phyloP scores from a whole-genome alignment of 2,797 vertebrate species.

The Enteromius radiatus region DNA sequence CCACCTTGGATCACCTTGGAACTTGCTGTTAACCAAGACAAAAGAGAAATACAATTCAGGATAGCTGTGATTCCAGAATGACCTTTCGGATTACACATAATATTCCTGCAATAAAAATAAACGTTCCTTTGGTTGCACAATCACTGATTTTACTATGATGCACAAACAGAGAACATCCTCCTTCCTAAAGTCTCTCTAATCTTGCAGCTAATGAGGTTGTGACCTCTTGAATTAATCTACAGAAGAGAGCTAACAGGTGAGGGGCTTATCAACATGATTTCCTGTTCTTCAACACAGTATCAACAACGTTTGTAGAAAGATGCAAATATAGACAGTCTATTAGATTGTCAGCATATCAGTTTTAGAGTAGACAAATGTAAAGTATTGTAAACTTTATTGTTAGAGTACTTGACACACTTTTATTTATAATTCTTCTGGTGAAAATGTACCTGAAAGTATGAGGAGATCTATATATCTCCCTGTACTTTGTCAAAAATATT shows the following conservation, averaged over 20 bases:
- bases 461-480: neutral
- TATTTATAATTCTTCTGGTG: neutral
- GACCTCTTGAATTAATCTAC: constrained; percentile 69
- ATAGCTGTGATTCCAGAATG: neutral
- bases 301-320: constrained; percentile 11
- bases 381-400: neutral
- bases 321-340: neutral
- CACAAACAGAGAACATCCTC: constrained; percentile 69
- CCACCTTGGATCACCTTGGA: neutral
- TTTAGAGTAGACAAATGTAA: neutral
- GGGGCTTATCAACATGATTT: constrained; percentile 49
- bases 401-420: neutral
- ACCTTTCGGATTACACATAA: neutral
- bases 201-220: constrained; percentile 72
- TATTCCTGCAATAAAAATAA: neutral
- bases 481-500: neutral
- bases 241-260: constrained; percentile 52
- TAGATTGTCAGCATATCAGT: neutral
- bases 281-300: constrained; percentile 42
- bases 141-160: constrained; percentile 56
- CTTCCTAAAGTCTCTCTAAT: constrained; percentile 69
- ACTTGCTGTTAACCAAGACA: constrained; percentile 7
- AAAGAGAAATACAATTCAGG: neutral
- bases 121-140: neutral
- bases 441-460: neutral